These are phyloP conservation scores for Capitella teleta DNA, from an alignment of 1,140 invertebrate genomes.

Conservation along the genomic window DNA sequence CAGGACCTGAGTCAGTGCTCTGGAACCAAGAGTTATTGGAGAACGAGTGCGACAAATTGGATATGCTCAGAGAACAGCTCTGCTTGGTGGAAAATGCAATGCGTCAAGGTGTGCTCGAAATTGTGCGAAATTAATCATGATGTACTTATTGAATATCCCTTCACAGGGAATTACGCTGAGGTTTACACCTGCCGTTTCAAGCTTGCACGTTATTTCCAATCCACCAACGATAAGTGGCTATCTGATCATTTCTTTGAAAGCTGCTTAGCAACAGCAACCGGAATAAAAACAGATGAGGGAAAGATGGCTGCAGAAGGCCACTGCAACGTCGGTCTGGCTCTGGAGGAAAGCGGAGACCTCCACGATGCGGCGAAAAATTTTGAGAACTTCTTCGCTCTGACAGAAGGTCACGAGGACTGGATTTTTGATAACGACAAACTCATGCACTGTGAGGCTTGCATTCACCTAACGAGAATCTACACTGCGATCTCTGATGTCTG, in stretches of 20 bases:
- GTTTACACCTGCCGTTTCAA: constrained; percentile 26
- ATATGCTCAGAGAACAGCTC: constrained; percentile 29
- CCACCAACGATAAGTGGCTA: constrained; percentile 35
- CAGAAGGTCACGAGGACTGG: constrained; percentile 23
- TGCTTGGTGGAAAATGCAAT: constrained; percentile 27
- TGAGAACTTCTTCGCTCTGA: constrained; percentile 30
- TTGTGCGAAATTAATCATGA: neutral
- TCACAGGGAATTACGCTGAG: constrained; percentile 20
- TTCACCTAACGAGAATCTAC: constrained; percentile 31
- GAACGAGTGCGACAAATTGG: constrained; percentile 35
- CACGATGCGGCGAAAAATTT: constrained; percentile 30
- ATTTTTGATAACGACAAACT: constrained; percentile 17
- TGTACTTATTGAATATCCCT: constrained; percentile 3
- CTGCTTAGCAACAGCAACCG: constrained; percentile 23
- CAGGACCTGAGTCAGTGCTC: constrained; percentile 34
- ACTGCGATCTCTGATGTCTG: no score
- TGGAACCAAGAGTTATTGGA: constrained; percentile 30
- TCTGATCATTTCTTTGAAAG: constrained; percentile 36
- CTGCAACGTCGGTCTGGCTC: constrained; percentile 32
- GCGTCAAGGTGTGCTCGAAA: constrained; percentile 11
- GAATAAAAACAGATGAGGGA: constrained; percentile 20
- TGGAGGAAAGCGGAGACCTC: constrained; percentile 31
- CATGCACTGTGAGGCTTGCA: constrained; percentile 29
- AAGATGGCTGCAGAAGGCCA: constrained; percentile 29
- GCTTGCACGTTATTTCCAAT: constrained; percentile 32